phyloP scores from a whole-genome alignment of 1,140 invertebrate species.

The Solen grandis region DNA sequence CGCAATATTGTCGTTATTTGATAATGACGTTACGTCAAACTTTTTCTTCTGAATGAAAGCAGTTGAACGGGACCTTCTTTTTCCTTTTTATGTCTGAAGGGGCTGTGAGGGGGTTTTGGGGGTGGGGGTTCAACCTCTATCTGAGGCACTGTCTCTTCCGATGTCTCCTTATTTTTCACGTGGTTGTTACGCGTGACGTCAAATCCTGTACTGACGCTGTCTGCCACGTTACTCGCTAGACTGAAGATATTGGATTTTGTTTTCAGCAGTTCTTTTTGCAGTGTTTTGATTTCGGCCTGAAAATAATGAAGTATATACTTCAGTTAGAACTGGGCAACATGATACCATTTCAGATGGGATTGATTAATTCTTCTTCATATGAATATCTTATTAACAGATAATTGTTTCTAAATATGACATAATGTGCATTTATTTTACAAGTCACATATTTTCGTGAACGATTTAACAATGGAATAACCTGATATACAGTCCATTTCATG shows the following conservation, averaged over 20 bases:
- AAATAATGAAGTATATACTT: too few relatives aligned
- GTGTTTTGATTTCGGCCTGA: slow-evolving; percentile 57
- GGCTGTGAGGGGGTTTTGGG: slow-evolving; percentile 35
- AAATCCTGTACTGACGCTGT: slow-evolving; percentile 9
- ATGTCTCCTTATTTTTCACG: slow-evolving; percentile 8
- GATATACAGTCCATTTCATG: too few relatives aligned
- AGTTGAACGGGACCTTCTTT: slow-evolving; percentile 29
- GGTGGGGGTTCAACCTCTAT: background rate
- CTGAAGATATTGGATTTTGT: slow-evolving; percentile 50
- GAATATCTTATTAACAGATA: too few relatives aligned
- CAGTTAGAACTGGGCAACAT: too few relatives aligned
- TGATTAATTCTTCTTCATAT: background rate
- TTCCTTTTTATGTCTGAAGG: slow-evolving; percentile 21
- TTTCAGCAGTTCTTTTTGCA: slow-evolving; percentile 62
- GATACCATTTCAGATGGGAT: background rate
- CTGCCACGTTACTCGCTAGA: slow-evolving; percentile 37
- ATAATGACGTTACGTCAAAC: slow-evolving; percentile 8
- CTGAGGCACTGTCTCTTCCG: background rate
- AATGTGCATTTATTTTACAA: too few relatives aligned
- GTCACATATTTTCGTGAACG: too few relatives aligned
- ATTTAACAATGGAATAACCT: too few relatives aligned
- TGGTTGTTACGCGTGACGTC: slow-evolving; percentile 16
- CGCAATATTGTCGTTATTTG: background rate
- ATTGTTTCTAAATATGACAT: too few relatives aligned
- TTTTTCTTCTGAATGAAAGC: slow-evolving; percentile 33